These are phyloP conservation scores for Puntigrus tetrazona DNA, from an alignment of 2,113 vertebrate genomes.

Conservation along the genomic window DNA sequence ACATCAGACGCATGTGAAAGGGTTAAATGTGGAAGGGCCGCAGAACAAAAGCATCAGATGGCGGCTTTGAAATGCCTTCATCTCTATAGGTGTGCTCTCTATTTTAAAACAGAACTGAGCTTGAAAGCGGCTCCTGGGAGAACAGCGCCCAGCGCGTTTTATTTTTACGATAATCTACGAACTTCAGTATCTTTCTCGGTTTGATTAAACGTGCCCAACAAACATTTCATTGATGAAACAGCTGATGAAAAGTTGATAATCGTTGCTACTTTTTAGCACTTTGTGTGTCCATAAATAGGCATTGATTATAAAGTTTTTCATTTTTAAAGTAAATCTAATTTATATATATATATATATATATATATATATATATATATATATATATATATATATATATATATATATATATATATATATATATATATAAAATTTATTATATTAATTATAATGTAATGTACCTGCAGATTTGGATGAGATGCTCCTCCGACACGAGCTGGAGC, in stretches of 20 bases:
- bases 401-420: too few relatives aligned
- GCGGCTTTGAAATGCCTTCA: constrained; percentile 68
- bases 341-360: too few relatives aligned
- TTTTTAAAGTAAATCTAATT: neutral
- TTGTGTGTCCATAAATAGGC: neutral
- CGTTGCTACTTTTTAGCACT: neutral
- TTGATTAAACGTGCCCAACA: neutral
- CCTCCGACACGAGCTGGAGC: neutral
- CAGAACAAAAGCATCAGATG: constrained; percentile 63
- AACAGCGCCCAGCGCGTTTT: too few relatives aligned
- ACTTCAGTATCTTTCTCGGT: too few relatives aligned
- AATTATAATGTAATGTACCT: neutral
- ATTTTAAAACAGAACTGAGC: constrained; percentile 61
- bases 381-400: too few relatives aligned
- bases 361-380: too few relatives aligned
- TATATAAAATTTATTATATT: too few relatives aligned
- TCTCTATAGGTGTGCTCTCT: constrained; percentile 56
- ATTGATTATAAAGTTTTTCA: neutral
- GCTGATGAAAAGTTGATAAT: neutral
- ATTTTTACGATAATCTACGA: neutral
- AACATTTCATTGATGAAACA: too few relatives aligned
- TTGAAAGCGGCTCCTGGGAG: constrained; percentile 4
- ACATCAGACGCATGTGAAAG: constrained; percentile 40
- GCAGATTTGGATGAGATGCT: neutral
- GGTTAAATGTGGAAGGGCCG: constrained; percentile 63